phyloP scores from a whole-genome alignment of 2,888 invertebrate genomes.

The Molorchus minor region DNA sequence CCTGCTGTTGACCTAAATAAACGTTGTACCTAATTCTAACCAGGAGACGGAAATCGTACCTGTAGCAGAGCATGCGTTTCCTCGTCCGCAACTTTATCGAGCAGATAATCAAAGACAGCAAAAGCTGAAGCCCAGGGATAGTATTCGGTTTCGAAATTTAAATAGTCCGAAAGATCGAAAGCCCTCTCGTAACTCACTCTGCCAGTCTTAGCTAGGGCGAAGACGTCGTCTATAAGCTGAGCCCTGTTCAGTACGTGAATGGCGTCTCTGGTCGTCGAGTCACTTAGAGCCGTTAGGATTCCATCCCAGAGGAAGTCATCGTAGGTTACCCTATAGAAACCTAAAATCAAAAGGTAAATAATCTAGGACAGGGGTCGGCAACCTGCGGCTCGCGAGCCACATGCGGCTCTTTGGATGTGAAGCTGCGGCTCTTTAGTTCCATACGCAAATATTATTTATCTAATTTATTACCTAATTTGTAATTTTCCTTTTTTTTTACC shows the following conservation, averaged over 20 bases:
- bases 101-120: conserved; percentile 38
- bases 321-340: conserved; percentile 74
- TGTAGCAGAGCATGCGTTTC: background rate
- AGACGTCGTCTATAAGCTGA: conserved; percentile 78
- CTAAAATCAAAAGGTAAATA: conserved; percentile 54
- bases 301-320: conserved; percentile 73
- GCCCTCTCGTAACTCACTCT: conserved; percentile 65
- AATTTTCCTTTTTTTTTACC: too few relatives aligned
- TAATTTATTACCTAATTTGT: too few relatives aligned
- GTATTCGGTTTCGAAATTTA: conserved; percentile 73
- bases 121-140: conserved; percentile 77
- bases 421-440: too few relatives aligned
- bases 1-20: too few relatives aligned
- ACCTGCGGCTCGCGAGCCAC: too few relatives aligned
- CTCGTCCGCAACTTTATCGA: background rate
- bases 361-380: too few relatives aligned
- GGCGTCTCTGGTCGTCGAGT: conserved; percentile 58
- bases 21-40: too few relatives aligned
- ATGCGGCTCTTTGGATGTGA: too few relatives aligned
- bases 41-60: too few relatives aligned
- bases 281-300: conserved; percentile 63
- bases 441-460: too few relatives aligned
- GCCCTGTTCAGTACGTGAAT: conserved; percentile 77
- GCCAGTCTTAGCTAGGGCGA: conserved; percentile 70
- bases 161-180: conserved; percentile 73